Evolutionary conservation across 2,888 invertebrate species (phyloP), one percentile per base, ranked within the genome.

Genomic region (Monopis laevigella): DNA sequence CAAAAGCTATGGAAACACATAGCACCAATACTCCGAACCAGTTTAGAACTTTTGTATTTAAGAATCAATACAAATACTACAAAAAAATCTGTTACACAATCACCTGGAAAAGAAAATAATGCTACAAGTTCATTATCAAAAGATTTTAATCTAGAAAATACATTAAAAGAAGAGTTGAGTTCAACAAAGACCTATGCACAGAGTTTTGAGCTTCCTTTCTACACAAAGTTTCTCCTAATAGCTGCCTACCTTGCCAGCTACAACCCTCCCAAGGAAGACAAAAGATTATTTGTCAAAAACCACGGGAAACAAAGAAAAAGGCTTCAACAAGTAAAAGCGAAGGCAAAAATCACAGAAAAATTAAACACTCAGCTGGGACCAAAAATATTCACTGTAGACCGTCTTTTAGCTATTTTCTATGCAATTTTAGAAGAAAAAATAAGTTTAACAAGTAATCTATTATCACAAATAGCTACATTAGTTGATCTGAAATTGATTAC

Each of bases 221-320:
- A 93, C 67, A 91, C 93, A 0, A 96, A 96, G 66, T 96, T 86
- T 63, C 80, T 97, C 24, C 74, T 97, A 2, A 91, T 97, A 17
- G 93, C 96, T 5, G 91, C 95, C 1, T 97, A 93, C 62, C 75
- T 97, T 45, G 96, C 96, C 0, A 96, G 96, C 21, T 93, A 96
- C 63, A 96, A 96, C 66, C 92, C 96, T 1, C 86, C 90, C 0
- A 92, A 91, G 52, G 89, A 92, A 50, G 97, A 97, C 61, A 93
- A 90, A 57, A 78, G 91, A 35, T 75, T 96, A 32, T 96, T 95
- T 62, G 86, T 93, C 65, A 95, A 95, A 69, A 69, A 87, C 51
- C 88, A 88, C 50, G 88, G 86, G 0, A 91, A 89, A 55, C 88
- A 86, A 52, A 83, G 82, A n/a, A 91, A 89, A 52, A 80, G 84